Evolutionary conservation across 2,797 vertebrate species (phyloP).

Genomic region (Enteromius unitaeniatus): DNA sequence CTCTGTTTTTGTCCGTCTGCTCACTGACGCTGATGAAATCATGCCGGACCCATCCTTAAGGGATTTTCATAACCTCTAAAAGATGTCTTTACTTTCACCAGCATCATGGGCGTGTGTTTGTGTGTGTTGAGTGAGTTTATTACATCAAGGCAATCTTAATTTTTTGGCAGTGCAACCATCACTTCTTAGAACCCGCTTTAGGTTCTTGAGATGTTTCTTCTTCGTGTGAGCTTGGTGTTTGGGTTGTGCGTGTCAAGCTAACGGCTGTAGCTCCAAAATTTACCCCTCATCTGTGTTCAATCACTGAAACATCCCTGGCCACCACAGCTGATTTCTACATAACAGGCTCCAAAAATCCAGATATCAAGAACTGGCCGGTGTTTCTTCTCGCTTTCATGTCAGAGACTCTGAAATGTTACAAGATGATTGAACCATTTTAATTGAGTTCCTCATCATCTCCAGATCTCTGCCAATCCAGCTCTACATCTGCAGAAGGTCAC

Average conservation of each 20-base stretch:
- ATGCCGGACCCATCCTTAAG: not conserved
- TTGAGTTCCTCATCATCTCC: not conserved
- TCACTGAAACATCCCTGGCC: not conserved
- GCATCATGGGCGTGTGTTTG: not conserved
- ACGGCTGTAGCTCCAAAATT: not conserved
- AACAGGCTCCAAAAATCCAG: not conserved
- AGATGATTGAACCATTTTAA: not conserved
- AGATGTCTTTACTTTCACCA: not conserved
- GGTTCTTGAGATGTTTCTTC: slow-evolving; percentile 12
- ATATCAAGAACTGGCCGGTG: not conserved
- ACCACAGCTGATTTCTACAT: not conserved
- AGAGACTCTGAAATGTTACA: not conserved
- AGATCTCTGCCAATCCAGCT: not conserved
- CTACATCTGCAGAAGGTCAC: slow-evolving; percentile 8
- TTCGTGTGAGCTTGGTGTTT: not conserved
- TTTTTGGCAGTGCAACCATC: not conserved
- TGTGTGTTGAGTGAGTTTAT: not conserved
- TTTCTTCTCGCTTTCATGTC: not conserved
- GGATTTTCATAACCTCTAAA: slow-evolving; percentile 7
- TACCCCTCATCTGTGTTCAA: slow-evolving; percentile 26
- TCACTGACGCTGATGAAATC: not conserved
- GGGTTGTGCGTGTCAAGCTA: not conserved
- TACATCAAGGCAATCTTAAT: not conserved
- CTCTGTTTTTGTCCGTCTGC: not conserved
- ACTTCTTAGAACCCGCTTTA: slow-evolving; percentile 7